A percentile compares a stretch with the other conserved stretches of the same genome.
phyloP scores from a whole-genome alignment of 2,113 vertebrate species.

The Python bivittatus region DNA sequence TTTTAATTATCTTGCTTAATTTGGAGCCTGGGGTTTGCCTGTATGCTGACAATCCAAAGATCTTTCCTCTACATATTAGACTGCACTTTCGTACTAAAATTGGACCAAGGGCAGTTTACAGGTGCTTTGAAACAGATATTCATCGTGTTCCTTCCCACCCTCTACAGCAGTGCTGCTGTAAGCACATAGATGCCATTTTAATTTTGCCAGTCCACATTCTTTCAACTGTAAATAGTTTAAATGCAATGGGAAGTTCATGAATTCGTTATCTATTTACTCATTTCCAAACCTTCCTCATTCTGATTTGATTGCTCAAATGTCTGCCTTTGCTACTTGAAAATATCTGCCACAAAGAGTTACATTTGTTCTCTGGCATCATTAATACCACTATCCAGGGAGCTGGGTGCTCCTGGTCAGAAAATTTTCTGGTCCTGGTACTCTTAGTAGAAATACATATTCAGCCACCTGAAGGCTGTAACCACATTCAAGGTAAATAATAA shows the following conservation, averaged over 20 bases:
- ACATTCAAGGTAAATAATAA: constrained; percentile 14
- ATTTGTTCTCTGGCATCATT: background rate
- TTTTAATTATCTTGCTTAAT: background rate
- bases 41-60: background rate
- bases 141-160: background rate
- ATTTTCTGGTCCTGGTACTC: background rate
- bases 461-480: constrained; percentile 15
- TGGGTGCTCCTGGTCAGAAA: no score
- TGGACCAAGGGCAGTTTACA: background rate
- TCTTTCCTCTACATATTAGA: background rate
- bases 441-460: background rate
- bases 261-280: background rate
- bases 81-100: background rate
- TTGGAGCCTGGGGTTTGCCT: background rate
- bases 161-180: background rate
- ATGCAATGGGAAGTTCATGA: background rate
- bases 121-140: background rate
- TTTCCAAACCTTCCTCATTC: background rate
- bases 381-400: background rate
- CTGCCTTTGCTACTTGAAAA: background rate
- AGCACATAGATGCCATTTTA: background rate
- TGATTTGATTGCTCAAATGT: background rate
- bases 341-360: background rate
- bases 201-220: background rate
- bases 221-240: background rate